Evolutionary conservation across 2,888 invertebrate genomes (phyloP), one percentile per base, ranked within the genome.

Genomic region (Celastrina argiolus): DNA sequence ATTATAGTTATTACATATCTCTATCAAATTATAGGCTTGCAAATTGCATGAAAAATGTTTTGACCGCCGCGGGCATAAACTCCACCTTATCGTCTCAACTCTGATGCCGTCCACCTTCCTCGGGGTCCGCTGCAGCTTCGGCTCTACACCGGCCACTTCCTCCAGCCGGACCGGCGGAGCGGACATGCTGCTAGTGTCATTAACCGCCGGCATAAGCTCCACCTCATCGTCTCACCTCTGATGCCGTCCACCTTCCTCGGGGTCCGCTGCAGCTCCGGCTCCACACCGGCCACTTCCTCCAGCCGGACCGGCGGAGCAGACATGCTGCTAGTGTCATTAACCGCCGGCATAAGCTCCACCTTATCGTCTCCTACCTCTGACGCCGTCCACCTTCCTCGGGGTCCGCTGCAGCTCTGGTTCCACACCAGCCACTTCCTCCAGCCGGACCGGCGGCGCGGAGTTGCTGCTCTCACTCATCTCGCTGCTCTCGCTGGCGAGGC

Each of bases 381-480:
- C 85, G 0, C 92, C 91, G 66, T 91, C 89, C 5, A 92, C 87
- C 78, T 92, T 92, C 67, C 90, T 76, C 0, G 91, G 91, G 0
- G 92, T 91, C 67, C 84, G 78, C 73, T 92, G 92, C 36, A 92
- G 83, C 72, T 93, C 92, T 0, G 92, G 92, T 73, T 92, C 92
- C 0, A 92, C 91, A 0, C 92, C 92, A 0, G 91, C 87, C 22
- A 92, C 83, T 71, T 88, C 87, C 66, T 89, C 88, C 0, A 87
- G 75, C 0, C 87, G 67, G n/a, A 75, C 76, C 0, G 88, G 85
- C 0, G 86, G 84, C 2, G 88, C 88, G 0, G 84, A 82, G 78
- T 88, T 89, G 73, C 88, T 87, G 69, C 87, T 88, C 67, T 91
- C 90, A 39, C 87, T 87, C 72, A 89, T 74, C 67, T 86, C 88